A percentile compares a stretch with the other conserved stretches of the same genome.
phyloP scores from a whole-genome alignment of 1,140 invertebrate species.

The Neodiprion fabricii region DNA sequence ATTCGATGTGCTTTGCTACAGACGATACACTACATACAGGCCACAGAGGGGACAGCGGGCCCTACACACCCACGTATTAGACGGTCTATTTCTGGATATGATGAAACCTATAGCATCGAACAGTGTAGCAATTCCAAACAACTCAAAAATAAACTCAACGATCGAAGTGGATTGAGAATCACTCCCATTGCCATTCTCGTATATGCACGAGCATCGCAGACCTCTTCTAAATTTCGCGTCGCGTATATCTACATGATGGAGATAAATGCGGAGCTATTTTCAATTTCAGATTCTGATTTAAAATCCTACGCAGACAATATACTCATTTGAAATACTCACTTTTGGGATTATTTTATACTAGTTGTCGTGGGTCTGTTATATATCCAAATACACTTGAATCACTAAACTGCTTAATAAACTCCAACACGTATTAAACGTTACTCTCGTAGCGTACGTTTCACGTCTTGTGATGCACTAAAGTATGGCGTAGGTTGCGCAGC shows the following conservation, averaged over 20 bases:
- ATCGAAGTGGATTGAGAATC: constrained; percentile 14
- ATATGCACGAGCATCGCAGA: background rate
- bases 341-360: background rate
- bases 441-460: constrained; percentile 16
- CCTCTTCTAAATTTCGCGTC: background rate
- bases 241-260: background rate
- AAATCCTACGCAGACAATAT: too few relatives aligned
- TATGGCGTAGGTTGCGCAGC: constrained; percentile 43
- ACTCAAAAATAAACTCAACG: constrained; percentile 33
- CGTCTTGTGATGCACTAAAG: constrained; percentile 44
- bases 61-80: constrained; percentile 35
- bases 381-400: constrained; percentile 9
- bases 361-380: background rate
- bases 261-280: background rate
- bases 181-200: constrained; percentile 1
- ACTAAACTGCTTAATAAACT: background rate
- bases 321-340: background rate
- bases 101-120: constrained; percentile 30
- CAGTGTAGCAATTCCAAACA: constrained; percentile 8
- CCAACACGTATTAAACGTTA: background rate
- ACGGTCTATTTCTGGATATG: constrained; percentile 41
- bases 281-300: background rate
- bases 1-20: background rate
- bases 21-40: constrained; percentile 7
- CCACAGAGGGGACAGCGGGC: constrained; percentile 2